phyloP scores from a whole-genome alignment of 1,140 invertebrate genomes.

The Drosophila ogumai region DNA sequence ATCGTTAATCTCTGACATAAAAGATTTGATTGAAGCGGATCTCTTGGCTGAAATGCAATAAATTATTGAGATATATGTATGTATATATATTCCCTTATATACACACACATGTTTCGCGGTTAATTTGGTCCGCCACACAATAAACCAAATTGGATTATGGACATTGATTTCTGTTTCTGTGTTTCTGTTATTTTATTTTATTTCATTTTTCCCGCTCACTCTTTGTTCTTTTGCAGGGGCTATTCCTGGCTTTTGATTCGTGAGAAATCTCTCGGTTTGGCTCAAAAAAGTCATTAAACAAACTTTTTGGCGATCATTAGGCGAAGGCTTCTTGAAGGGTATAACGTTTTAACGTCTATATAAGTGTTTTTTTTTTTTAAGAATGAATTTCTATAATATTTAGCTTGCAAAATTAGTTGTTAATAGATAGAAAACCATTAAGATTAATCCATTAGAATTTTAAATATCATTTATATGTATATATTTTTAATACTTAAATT shows the following conservation, averaged over 20 bases:
- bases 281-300: constrained; percentile 31
- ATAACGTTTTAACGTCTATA: constrained; percentile 3
- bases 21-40: constrained; percentile 82
- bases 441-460: too few relatives aligned
- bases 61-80: constrained; percentile 50
- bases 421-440: background rate
- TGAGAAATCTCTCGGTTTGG: constrained; percentile 11
- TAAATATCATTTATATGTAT: too few relatives aligned
- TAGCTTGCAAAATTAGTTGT: background rate
- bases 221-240: constrained; percentile 5
- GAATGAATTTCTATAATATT: background rate
- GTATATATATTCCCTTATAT: background rate
- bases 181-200: constrained; percentile 6
- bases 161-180: constrained; percentile 27
- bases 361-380: background rate
- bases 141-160: constrained; percentile 56
- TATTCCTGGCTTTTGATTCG: constrained; percentile 29
- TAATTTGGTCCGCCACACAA: constrained; percentile 31
- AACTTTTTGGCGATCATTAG: constrained; percentile 11
- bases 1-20: constrained; percentile 84
- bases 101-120: constrained; percentile 11
- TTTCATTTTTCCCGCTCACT: constrained; percentile 4
- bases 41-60: constrained; percentile 72
- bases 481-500: background rate
- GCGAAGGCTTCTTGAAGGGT: background rate